Percentiles rank a stretch among this genome's conserved stretches.
Conservation (phyloP, 2,888 invertebrate genomes). For the Tortrix viridana region DNA sequence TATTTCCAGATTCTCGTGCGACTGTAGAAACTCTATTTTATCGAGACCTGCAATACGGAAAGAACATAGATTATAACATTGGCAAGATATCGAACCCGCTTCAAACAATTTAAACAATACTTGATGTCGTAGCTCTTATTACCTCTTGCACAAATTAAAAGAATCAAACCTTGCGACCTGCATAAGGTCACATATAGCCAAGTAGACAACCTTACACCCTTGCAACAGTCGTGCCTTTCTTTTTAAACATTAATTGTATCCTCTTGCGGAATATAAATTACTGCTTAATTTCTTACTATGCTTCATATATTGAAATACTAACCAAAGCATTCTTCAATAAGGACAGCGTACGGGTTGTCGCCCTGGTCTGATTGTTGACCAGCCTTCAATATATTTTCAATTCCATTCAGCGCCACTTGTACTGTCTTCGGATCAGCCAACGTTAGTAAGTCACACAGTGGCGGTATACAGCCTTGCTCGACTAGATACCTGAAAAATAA, state of each 20-base stretch:
- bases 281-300: too few species aligned
- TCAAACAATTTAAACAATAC: too few species aligned
- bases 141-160: too few species aligned
- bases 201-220: too few species aligned
- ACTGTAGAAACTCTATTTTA: constrained; percentile 98
- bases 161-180: too few species aligned
- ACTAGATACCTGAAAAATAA: constrained; percentile 83
- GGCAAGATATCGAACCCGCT: background rate
- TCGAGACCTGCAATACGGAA: constrained; percentile 89
- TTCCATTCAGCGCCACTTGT: constrained; percentile 97
- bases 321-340: constrained; percentile 98
- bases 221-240: too few species aligned
- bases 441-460: constrained; percentile 96
- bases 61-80: background rate
- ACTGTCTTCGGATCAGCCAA: constrained; percentile 97
- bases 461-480: constrained; percentile 94
- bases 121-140: too few species aligned
- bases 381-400: constrained; percentile 96
- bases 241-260: too few species aligned
- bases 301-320: constrained; percentile 46
- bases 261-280: too few species aligned
- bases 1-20: constrained; percentile 98
- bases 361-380: constrained; percentile 93
- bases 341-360: constrained; percentile 94
- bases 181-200: too few species aligned